Evolutionary conservation across 1,140 invertebrate genomes (phyloP).

Genomic region (Lineus longissimus): DNA sequence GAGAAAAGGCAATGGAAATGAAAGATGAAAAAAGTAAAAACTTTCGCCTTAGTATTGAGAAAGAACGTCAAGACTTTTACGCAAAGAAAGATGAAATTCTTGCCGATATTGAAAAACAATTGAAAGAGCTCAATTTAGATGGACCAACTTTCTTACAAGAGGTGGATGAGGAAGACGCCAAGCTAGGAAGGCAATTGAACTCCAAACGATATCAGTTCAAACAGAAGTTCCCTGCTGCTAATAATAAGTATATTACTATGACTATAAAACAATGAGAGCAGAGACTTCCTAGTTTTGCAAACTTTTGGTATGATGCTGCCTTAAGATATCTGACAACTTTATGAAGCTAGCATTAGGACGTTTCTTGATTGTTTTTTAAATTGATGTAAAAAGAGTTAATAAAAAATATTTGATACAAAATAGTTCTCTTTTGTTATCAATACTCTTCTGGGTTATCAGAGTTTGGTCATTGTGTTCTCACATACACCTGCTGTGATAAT

Average conservation of each 20-base stretch:
- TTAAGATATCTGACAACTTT: neutral
- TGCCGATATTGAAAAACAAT: conserved; percentile 67
- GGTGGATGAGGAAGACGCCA: conserved; percentile 28
- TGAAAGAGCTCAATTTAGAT: conserved; percentile 62
- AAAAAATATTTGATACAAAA: neutral
- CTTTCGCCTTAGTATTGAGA: conserved; percentile 63
- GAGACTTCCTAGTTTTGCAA: no score
- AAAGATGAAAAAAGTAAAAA: conserved; percentile 62
- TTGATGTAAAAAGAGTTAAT: neutral
- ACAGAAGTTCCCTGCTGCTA: neutral
- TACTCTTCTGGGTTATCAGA: no score
- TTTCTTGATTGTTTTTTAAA: neutral
- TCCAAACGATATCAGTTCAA: neutral
- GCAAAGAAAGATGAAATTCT: conserved; percentile 60
- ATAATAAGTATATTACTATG: conserved; percentile 2
- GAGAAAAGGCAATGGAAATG: conserved; percentile 66
- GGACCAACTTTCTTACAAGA: conserved; percentile 65
- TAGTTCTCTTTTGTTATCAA: neutral
- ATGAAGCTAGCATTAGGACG: no score
- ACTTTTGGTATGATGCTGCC: neutral
- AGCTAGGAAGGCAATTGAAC: neutral
- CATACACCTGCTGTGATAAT: no score
- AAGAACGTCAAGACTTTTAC: conserved; percentile 67
- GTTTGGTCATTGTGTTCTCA: no score
- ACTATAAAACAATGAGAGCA: neutral